phyloP scores from a whole-genome alignment of 2,797 vertebrate species.

The Sebastes nivosus region DNA sequence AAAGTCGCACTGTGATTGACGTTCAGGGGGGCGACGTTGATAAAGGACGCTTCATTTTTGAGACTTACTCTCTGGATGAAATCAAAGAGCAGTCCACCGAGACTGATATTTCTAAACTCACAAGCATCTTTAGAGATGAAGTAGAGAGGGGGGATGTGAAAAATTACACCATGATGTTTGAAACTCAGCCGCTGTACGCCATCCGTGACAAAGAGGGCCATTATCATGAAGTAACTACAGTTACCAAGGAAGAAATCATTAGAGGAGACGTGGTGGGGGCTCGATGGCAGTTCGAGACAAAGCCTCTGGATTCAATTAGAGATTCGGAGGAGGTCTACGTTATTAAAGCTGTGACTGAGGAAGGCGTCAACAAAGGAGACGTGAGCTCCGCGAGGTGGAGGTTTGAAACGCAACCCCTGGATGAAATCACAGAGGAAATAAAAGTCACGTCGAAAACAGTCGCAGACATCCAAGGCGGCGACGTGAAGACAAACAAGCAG shows the following conservation, averaged over 20 bases:
- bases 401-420: constrained; percentile 94
- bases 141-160: constrained; percentile 89
- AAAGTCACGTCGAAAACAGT: constrained; percentile 83
- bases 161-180: constrained; percentile 94
- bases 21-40: constrained; percentile 90
- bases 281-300: constrained; percentile 95
- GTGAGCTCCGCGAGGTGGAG: constrained; percentile 90
- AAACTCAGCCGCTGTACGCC: constrained; percentile 92
- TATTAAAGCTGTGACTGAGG: constrained; percentile 94
- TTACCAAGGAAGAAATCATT: constrained; percentile 92
- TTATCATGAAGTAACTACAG: constrained; percentile 94
- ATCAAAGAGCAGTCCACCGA: constrained; percentile 86
- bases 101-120: constrained; percentile 73
- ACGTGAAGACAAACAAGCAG: constrained; percentile 87
- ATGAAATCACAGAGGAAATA: constrained; percentile 87
- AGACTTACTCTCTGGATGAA: constrained; percentile 91
- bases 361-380: constrained; percentile 90
- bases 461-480: constrained; percentile 85
- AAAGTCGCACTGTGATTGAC: constrained; percentile 85
- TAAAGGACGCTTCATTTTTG: constrained; percentile 91
- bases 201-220: constrained; percentile 90
- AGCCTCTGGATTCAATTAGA: constrained; percentile 90
- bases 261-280: constrained; percentile 92
- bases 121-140: constrained; percentile 81
- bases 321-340: constrained; percentile 90